Evolutionary conservation across 2,888 invertebrate species (phyloP).

Genomic region (Apantesis nais): DNA sequence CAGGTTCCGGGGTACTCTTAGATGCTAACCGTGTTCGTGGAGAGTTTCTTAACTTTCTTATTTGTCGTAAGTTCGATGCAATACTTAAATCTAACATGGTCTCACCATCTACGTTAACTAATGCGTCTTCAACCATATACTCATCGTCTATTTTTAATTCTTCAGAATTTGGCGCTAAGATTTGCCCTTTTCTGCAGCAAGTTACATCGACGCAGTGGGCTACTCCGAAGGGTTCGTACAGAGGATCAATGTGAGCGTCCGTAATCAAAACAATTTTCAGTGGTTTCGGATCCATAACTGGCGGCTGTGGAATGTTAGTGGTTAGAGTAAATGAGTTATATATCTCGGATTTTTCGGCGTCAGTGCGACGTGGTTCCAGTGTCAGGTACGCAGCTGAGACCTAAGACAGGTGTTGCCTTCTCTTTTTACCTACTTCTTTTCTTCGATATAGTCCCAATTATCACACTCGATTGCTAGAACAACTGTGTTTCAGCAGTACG

Average conservation of each 20-base stretch:
- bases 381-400: neutral
- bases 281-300: slow-evolving; percentile 50
- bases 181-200: slow-evolving; percentile 90
- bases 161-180: slow-evolving; percentile 58
- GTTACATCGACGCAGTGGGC: slow-evolving; percentile 90
- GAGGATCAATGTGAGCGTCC: slow-evolving; percentile 92
- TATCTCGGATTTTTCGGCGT: neutral
- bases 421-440: neutral
- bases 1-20: slow-evolving; percentile 65
- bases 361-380: neutral
- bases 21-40: slow-evolving; percentile 13
- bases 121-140: slow-evolving; percentile 53
- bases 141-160: slow-evolving; percentile 55
- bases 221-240: slow-evolving; percentile 88
- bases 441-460: neutral
- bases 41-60: slow-evolving; percentile 50
- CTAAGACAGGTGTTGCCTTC: neutral
- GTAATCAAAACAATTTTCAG: slow-evolving; percentile 88
- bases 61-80: slow-evolving; percentile 51
- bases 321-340: neutral
- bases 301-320: slow-evolving; percentile 42
- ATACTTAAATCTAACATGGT: slow-evolving; percentile 60
- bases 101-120: slow-evolving; percentile 54
- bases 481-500: too few relatives aligned
- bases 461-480: too few relatives aligned